These are phyloP conservation scores for Sebastes paucispinis DNA, from an alignment of 2,797 vertebrate genomes.

Conservation along the genomic window DNA sequence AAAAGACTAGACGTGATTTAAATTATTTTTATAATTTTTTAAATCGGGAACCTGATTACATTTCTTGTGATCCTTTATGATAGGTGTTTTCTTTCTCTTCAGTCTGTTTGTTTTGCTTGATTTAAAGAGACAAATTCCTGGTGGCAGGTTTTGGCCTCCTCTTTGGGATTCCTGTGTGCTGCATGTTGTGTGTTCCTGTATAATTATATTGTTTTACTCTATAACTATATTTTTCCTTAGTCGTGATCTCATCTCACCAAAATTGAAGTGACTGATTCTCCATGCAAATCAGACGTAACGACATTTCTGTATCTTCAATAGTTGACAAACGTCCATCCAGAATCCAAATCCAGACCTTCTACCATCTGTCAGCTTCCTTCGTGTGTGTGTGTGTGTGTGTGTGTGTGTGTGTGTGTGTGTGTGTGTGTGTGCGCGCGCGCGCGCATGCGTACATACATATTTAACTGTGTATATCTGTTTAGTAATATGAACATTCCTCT, in stretches of 20 bases:
- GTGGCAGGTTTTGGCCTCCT: constrained; percentile 29
- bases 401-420: no score
- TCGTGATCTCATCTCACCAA: constrained; percentile 32
- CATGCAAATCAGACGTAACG: constrained; percentile 38
- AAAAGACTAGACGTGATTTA: neutral
- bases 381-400: no score
- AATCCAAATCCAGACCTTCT: constrained; percentile 46
- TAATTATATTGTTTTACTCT: constrained; percentile 47
- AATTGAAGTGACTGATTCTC: constrained; percentile 9
- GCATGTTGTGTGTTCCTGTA: constrained; percentile 8
- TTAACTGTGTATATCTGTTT: constrained; percentile 24
- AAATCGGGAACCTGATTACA: neutral
- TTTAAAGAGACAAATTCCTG: constrained; percentile 28
- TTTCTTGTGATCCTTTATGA: neutral
- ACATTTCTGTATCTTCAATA: constrained; percentile 35
- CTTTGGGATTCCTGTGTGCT: neutral
- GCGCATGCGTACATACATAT: no score
- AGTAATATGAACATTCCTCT: neutral
- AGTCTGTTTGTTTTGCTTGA: constrained; percentile 13
- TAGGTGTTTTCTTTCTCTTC: neutral
- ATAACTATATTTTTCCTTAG: constrained; percentile 43
- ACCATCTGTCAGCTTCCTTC: constrained; percentile 66
- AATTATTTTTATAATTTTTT: neutral
- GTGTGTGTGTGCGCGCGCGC: no score
- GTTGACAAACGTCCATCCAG: constrained; percentile 38